Base-by-base conservation (phyloP, 1,140 invertebrate genomes). In the Brachionus sp. region DNA sequence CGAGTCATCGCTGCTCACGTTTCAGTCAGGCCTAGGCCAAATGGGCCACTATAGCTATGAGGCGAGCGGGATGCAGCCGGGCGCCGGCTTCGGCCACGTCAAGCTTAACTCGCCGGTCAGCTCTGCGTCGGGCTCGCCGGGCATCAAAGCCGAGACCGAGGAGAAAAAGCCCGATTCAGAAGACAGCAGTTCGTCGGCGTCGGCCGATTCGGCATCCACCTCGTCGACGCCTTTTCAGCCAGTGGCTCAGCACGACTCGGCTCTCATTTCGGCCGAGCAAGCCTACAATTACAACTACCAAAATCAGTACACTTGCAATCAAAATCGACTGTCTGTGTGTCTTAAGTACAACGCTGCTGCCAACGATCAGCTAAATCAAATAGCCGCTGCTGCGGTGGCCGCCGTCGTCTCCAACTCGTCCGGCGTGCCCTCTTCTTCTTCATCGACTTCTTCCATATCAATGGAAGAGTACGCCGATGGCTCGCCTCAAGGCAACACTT, bases 361-460 rank as follows among this genome's bases (percentile, higher is more conserved):
- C 10, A 62, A 10, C 57, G 77, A 80, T 57, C 77, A 80, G 39
- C 39, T 62, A 25, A 57, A 57, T 78, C 77, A 80, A 33, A 80
- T 80, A 25, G 77, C 77, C 1, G 77, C 77, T 10, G 77, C 77
- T 10, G 77, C 77, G 5, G 77, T 66, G 23, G 77, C 62, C 13
- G 77, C 77, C 29, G 77, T 80, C 3, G 77, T 80, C 19, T 80
- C 77, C 0, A 80, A 37, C 39, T 80, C 77, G 2, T 80, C 77
- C 9, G 50, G 77, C 12, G 77, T 57, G 35, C 50, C 77, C 0
- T 66, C 77, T 29, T 80, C 77, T 23, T 78, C 77, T 9, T 78
- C 77, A 7, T 78, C 75, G 3, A 62, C 77, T 5, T 80, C 77
- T 13, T 80, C 77, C 12, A 80, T 80, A 5, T 80, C 77, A 4